Evolutionary conservation across 2,888 invertebrate species (phyloP), one percentile per base, ranked within the genome.

Genomic region (Latheticus oryzae): DNA sequence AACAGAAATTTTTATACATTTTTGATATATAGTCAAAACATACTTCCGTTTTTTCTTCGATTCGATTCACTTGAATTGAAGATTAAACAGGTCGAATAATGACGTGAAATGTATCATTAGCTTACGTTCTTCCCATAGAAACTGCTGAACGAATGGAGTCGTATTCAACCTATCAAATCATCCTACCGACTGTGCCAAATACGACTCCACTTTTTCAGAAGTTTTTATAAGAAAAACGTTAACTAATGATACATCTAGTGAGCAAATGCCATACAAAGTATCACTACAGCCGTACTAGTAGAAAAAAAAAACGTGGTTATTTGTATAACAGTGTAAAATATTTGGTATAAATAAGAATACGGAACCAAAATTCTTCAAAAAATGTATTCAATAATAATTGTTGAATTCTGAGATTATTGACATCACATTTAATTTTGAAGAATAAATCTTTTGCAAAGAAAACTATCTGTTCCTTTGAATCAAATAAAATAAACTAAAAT

Each of bases 391-490:
- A 38, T 48, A 48, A 48, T 28, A 47, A 47, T 23, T 16, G 13
- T 33, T 33, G 30, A 8, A 16, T 70, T 70, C 71, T 75, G 76
- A 78, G 78, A 78, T 78, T 78, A 76, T 76, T 76, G 76, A 78
- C 77, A 78, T 78, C 78, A 78, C 78, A 78, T 77, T 71, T 66
- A 77, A 75, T 76, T 76, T 77, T 74, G 75, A 77, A 77, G 76
- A 76, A 77, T 73, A 73, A 69, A 59, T 61, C 61, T 63, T 57
- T 43, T 50, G 55, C 51, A 43, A 60, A 60, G 64, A 65, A n/a
- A 68, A 67, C 67, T 69, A 68, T 57, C 66, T 30, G 51, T 52
- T n/a, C 40, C 35, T 42, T 50, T 43, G 32, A 19, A 11, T 8
- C 24, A 11, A 21, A 32, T 26, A 38, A 13, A 37, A 38, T 16